Conservation (phyloP, 2,797 vertebrate genomes). For the Phalanger gymnotis region DNA sequence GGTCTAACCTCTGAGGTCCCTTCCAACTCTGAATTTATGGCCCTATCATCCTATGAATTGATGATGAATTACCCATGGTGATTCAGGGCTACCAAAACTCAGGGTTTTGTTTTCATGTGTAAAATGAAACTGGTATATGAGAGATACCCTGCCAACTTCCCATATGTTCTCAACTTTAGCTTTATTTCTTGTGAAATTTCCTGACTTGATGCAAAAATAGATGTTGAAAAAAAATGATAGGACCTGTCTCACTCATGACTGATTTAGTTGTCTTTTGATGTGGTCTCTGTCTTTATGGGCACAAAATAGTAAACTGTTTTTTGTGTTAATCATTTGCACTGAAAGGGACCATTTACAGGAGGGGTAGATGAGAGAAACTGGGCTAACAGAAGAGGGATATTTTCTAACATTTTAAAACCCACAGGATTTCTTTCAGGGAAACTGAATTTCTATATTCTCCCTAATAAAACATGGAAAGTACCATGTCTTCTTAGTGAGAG, state of each 20-base stretch:
- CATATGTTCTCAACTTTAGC: neutral
- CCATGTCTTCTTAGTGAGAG: constrained; percentile 7
- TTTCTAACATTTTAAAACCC: constrained; percentile 70
- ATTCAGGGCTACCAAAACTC: neutral
- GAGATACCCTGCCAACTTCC: neutral
- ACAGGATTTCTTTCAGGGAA: constrained; percentile 28
- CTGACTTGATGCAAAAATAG: neutral
- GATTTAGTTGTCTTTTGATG: neutral
- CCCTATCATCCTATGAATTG: neutral
- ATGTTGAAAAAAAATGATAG: neutral
- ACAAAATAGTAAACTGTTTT: neutral
- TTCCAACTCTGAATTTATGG: neutral
- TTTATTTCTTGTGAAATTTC: neutral
- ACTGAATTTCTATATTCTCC: neutral
- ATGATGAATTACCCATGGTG: neutral
- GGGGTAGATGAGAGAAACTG: constrained; percentile 33
- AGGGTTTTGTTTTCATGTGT: neutral
- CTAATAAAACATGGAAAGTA: neutral
- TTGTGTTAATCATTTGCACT: constrained; percentile 28
- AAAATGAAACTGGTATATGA: neutral
- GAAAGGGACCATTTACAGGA: constrained; percentile 55
- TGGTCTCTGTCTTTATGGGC: constrained; percentile 32
- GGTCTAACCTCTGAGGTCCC: neutral
- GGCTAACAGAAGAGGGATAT: constrained; percentile 64
- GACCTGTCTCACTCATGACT: neutral